A percentile compares a stretch with the other conserved stretches of the same genome.
Evolutionary conservation across 2,113 vertebrate genomes (phyloP).

Genomic region (Pomatostomus ruficeps): DNA sequence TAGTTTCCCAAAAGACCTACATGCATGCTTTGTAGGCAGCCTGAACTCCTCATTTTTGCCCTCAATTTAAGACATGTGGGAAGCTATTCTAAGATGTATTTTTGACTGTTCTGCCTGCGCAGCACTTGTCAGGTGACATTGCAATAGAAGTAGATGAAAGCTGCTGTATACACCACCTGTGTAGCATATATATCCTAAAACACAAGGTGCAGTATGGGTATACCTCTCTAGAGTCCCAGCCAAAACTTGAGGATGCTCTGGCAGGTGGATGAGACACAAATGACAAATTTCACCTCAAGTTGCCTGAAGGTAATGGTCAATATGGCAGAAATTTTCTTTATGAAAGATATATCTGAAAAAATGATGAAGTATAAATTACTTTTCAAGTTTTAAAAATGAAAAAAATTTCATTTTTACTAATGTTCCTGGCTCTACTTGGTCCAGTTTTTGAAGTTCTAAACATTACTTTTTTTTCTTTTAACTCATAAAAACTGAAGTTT

Average conservation of each 20-base stretch:
- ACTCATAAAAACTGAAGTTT: neutral
- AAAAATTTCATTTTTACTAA: neutral
- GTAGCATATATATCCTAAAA: neutral
- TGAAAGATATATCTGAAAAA: neutral
- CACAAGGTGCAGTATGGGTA: accelerated
- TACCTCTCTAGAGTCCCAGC: neutral
- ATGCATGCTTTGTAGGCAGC: accelerated
- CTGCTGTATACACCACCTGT: neutral
- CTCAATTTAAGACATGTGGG: neutral
- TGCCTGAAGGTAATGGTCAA: neutral
- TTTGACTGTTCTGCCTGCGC: neutral
- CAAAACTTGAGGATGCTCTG: neutral
- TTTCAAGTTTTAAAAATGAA: neutral
- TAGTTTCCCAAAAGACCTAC: neutral
- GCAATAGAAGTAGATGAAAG: neutral
- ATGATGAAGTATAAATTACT: neutral
- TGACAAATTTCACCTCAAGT: neutral
- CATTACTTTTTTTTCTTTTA: neutral
- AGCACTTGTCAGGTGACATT: neutral
- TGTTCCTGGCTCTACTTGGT: neutral
- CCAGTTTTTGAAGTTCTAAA: neutral
- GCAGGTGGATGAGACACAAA: neutral
- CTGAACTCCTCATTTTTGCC: neutral
- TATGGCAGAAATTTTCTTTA: neutral
- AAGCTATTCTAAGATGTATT: neutral